Percentiles rank a stretch among this genome's conserved stretches.
These are phyloP conservation scores for Copsychus sechellarum DNA, from an alignment of 2,113 vertebrate genomes.

Conservation along the genomic window DNA sequence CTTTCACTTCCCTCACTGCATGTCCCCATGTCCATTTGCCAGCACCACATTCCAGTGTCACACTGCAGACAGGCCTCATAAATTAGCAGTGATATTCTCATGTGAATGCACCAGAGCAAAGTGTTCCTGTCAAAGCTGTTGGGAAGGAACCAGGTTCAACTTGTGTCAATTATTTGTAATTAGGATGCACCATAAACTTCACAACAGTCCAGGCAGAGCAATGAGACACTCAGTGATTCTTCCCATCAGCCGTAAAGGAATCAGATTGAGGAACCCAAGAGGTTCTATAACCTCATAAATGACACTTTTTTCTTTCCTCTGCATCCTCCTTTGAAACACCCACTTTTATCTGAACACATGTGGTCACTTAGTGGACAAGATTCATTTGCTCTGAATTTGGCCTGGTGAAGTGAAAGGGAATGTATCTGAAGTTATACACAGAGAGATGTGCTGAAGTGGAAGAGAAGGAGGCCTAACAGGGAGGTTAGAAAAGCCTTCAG, in stretches of 20 bases:
- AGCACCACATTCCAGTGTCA: slow-evolving; percentile 34
- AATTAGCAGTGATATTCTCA: background rate
- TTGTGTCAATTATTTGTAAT: background rate
- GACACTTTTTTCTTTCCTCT: background rate
- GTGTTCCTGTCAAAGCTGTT: background rate
- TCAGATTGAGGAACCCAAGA: background rate
- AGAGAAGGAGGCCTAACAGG: background rate
- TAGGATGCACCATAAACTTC: background rate
- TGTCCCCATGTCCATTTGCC: background rate
- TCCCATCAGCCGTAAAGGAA: background rate
- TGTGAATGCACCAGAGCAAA: background rate
- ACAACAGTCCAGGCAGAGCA: background rate
- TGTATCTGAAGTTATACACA: background rate
- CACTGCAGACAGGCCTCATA: slow-evolving; percentile 17
- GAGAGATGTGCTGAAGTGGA: background rate
- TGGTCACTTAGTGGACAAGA: background rate
- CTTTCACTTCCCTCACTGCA: background rate
- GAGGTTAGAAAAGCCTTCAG: background rate
- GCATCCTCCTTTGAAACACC: background rate
- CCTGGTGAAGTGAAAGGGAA: background rate
- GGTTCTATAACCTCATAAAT: background rate
- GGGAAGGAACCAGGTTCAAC: background rate
- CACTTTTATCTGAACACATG: background rate
- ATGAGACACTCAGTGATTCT: background rate
- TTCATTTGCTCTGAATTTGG: background rate